Base-by-base conservation (phyloP, 2,113 vertebrate genomes). In the Sapajus apella region DNA sequence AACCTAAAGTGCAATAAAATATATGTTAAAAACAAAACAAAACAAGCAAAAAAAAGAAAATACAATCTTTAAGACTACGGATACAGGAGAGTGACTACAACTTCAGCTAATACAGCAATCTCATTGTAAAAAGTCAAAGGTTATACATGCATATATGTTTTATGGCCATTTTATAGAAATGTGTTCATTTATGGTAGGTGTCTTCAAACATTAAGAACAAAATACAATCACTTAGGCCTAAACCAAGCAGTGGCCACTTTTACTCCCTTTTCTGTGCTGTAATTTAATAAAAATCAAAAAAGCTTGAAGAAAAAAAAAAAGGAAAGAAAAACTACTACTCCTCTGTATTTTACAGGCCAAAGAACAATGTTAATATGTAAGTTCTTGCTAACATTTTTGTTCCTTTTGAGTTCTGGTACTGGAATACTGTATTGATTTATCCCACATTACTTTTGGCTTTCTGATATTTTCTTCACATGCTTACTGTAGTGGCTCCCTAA, bases 311-410 rank as follows among this genome's bases (percentile, higher is more conserved):
- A 47, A 95, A 95, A 68, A 91, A 81, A 50, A 50, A 50, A 17
- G 6, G 4, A 52, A 17, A 87, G 93, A 47, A 95, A 94, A 68
- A 91, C 77, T 68, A 72, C 35, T 80, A 86, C 32, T 58, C 12
- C 14, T 84, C 27, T 64, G 11, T 32, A n/a, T 40, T 32, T 94
- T 90, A 55, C 56, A 16, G 40, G 73, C 58, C 87, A 83, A 79
- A 68, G 55, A 95, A 52, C 40, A 79, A 45, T 76, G 32, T 94
- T 92, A 90, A 85, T 61, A 64, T 90, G 77, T 95, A 93, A 91
- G 45, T 90, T 94, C 43, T 88, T 72, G 30, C 85, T 89, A 91
- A 77, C 43, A 20, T 68, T 94, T 94, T 94, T 88, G 52, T 94
- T 83, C 68, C 73, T 93, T 95, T 91, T 61, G 55, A n/a, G 14